phyloP scores from a whole-genome alignment of 2,113 vertebrate genomes.

The Kryptolebias marmoratus region DNA sequence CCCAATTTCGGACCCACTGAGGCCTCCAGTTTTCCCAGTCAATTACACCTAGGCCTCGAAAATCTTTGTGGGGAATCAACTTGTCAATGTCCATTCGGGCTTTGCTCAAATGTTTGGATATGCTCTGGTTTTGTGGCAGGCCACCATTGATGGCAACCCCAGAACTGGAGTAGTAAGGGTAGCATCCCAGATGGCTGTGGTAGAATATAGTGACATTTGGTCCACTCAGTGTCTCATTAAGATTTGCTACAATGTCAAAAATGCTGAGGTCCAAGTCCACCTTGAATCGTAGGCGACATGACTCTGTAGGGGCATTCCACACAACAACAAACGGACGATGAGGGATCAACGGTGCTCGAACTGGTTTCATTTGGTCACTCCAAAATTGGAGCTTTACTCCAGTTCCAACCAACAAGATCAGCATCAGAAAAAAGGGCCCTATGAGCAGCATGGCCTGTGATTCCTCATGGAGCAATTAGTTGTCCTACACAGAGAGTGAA shows the following conservation, averaged over 20 bases:
- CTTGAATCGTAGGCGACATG: constrained; percentile 86
- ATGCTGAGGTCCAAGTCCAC: constrained; percentile 87
- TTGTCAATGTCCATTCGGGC: constrained; percentile 84
- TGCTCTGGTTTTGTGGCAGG: constrained; percentile 88
- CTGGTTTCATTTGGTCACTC: constrained; percentile 69
- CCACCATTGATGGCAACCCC: constrained; percentile 85
- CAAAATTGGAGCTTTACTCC: constrained; percentile 26
- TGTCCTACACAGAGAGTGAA: constrained; percentile 31
- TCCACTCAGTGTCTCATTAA: constrained; percentile 88
- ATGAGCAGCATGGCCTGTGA: constrained; percentile 67
- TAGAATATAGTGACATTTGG: constrained; percentile 90
- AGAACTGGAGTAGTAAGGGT: constrained; percentile 85
- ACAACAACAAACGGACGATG: constrained; percentile 87
- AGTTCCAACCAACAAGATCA: constrained; percentile 42
- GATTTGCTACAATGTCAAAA: constrained; percentile 89
- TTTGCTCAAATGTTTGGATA: constrained; percentile 87
- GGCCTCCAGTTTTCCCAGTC: constrained; percentile 95
- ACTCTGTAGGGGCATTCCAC: constrained; percentile 90
- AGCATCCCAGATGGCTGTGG: constrained; percentile 88
- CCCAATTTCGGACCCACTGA: constrained; percentile 93
- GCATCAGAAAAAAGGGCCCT: constrained; percentile 42
- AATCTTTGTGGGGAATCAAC: constrained; percentile 84
- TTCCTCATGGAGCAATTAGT: constrained; percentile 66
- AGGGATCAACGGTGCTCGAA: constrained; percentile 78
- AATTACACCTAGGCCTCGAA: constrained; percentile 88